Conservation (phyloP, 2,888 invertebrate genomes). For the Diaperis boleti region DNA sequence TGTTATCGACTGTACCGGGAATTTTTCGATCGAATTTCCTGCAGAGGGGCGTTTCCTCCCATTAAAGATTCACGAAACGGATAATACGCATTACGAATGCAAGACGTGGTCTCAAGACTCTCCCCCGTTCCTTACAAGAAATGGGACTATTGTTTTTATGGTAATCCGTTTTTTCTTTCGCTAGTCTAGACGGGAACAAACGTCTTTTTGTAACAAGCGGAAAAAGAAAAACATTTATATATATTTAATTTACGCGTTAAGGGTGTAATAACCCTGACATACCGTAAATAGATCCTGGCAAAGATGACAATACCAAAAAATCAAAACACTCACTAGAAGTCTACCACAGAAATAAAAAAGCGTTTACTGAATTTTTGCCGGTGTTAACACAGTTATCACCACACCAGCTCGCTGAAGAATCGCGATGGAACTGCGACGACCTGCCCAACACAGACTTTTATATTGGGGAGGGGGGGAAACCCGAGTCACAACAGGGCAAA, state of each 20-base stretch:
- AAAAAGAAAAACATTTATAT: neutral
- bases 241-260: neutral
- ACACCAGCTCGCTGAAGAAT: constrained; percentile 22
- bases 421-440: constrained; percentile 24
- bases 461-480: constrained; percentile 33
- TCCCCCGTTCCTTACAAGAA: constrained; percentile 1
- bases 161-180: constrained; percentile 8
- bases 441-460: constrained; percentile 19
- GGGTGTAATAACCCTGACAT: constrained; percentile 10
- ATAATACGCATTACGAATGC: constrained; percentile 13
- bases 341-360: constrained; percentile 7
- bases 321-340: constrained; percentile 5
- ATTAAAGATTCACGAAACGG: constrained; percentile 9
- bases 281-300: constrained; percentile 2
- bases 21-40: constrained; percentile 7
- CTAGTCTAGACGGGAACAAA: constrained; percentile 17
- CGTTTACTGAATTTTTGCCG: neutral
- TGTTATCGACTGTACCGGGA: constrained; percentile 4
- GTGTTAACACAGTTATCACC: constrained; percentile 17
- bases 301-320: neutral
- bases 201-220: neutral
- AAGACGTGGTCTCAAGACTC: constrained; percentile 15
- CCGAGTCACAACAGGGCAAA: constrained; percentile 14
- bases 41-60: constrained; percentile 27
- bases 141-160: constrained; percentile 30